Conservation (phyloP, 2,113 vertebrate genomes). For the Phalacrocorax brasilianus region DNA sequence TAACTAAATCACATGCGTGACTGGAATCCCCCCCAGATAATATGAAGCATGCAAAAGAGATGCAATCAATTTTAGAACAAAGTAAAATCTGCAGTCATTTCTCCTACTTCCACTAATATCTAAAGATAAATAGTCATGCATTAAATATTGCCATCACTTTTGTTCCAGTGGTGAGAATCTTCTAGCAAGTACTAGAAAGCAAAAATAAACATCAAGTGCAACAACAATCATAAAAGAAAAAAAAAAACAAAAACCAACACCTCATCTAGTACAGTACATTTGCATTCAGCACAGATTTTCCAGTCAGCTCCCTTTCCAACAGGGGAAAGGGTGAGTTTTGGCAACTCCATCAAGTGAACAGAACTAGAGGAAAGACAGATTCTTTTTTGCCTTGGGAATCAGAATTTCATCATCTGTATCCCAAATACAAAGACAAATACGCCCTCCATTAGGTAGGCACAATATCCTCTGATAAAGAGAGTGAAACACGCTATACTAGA, state of each 20-base stretch:
- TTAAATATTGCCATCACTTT: background rate
- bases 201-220: background rate
- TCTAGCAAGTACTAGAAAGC: background rate
- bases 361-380: background rate
- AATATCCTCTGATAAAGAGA: background rate
- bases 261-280: background rate
- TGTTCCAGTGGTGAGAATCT: background rate
- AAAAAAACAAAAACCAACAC: background rate
- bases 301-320: background rate
- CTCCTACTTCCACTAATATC: background rate
- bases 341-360: background rate
- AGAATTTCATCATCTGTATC: background rate
- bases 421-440: background rate
- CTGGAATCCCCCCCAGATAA: background rate
- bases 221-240: background rate
- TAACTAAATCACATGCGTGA: constrained; percentile 24
- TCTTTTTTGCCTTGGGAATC: background rate
- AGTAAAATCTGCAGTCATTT: background rate
- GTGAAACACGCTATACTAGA: background rate
- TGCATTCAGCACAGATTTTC: background rate
- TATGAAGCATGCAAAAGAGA: constrained; percentile 28
- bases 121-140: background rate
- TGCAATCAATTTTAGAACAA: constrained; percentile 37
- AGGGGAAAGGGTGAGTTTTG: background rate
- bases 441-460: background rate